These are phyloP conservation scores for Leptothorax acervorum DNA, from an alignment of 2,888 invertebrate species.

Conservation along the genomic window DNA sequence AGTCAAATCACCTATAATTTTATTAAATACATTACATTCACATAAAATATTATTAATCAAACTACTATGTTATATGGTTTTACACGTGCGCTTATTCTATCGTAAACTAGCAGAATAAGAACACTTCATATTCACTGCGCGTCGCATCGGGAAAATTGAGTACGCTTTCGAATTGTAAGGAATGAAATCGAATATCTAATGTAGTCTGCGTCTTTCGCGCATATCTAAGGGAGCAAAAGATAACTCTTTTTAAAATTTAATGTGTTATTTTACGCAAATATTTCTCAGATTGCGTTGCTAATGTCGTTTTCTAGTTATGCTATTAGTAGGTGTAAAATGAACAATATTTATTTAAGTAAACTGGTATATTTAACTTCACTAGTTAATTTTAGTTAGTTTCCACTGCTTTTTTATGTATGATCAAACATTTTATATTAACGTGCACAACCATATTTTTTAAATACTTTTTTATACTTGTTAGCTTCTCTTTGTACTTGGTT, in stretches of 20 bases:
- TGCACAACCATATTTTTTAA: not conserved
- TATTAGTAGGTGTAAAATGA: not conserved
- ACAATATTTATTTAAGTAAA: constrained; percentile 8
- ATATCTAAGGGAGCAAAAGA: not conserved
- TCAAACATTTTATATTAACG: not conserved
- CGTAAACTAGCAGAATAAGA: not conserved
- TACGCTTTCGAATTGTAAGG: constrained; percentile 38
- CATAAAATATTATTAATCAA: not conserved
- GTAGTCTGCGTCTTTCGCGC: constrained; percentile 2
- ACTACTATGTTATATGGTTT: not conserved
- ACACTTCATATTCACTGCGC: constrained; percentile 22
- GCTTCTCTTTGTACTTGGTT: not conserved
- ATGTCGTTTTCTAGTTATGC: not conserved
- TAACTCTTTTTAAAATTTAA: constrained; percentile 21
- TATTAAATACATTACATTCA: not conserved
- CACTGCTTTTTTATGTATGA: not conserved
- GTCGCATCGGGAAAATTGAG: constrained; percentile 46
- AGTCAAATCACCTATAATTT: not conserved
- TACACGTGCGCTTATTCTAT: not conserved
- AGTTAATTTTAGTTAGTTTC: constrained; percentile 8
- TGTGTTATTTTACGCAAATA: constrained; percentile 2
- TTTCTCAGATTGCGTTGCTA: not conserved
- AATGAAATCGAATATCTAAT: constrained; percentile 42
- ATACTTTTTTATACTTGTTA: not conserved
- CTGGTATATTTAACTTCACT: not conserved